Evolutionary conservation across 2,888 invertebrate genomes (phyloP).

Genomic region (Pseudeuparius sepicola): DNA sequence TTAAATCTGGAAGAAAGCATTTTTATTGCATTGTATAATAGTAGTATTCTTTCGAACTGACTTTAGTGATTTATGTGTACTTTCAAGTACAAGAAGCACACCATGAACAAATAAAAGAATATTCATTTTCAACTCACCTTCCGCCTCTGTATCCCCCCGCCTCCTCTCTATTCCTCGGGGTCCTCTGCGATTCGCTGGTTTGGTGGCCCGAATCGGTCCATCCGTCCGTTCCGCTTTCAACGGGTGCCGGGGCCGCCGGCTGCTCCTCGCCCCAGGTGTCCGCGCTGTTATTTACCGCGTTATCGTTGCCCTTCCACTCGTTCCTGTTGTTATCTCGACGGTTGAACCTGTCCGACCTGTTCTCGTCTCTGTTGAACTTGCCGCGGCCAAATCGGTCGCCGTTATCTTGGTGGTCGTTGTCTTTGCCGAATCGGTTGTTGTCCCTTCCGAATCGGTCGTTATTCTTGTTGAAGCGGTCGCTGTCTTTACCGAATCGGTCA

Average conservation of each 20-base stretch:
- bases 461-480: too few species aligned
- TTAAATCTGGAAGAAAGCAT: too few species aligned
- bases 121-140: slow-evolving; percentile 2
- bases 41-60: too few species aligned
- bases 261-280: slow-evolving; percentile 5
- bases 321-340: background rate
- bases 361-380: too few species aligned
- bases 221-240: background rate
- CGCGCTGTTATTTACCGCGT: background rate
- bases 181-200: background rate
- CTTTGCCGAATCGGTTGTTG: slow-evolving; percentile 1
- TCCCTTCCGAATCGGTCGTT: too few species aligned
- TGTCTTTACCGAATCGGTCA: too few species aligned
- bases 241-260: background rate
- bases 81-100: too few species aligned
- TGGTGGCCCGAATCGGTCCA: background rate
- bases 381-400: too few species aligned
- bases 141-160: background rate
- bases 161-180: background rate
- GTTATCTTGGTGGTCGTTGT: background rate
- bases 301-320: background rate
- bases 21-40: too few species aligned
- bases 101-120: too few species aligned
- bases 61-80: too few species aligned
- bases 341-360: background rate